phyloP scores from a whole-genome alignment of 2,797 vertebrate genomes.

The Buceros bicornis region DNA sequence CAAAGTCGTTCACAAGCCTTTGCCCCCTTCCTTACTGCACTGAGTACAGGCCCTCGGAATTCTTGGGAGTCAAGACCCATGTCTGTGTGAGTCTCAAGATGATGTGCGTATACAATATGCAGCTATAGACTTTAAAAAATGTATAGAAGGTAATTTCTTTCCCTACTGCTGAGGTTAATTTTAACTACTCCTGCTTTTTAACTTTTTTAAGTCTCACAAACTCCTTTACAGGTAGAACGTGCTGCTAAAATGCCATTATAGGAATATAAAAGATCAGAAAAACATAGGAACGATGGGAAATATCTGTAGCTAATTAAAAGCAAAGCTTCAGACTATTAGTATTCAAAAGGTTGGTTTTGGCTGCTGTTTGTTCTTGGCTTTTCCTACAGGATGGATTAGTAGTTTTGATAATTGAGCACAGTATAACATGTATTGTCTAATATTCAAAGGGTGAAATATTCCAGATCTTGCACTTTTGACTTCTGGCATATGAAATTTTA shows the following conservation, averaged over 20 bases:
- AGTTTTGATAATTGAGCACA: constrained; percentile 31
- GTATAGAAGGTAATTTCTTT: neutral
- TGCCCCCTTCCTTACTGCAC: neutral
- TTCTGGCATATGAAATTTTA: constrained; percentile 27
- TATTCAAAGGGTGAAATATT: constrained; percentile 24
- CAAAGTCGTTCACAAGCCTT: neutral
- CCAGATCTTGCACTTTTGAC: constrained; percentile 44
- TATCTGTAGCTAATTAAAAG: constrained; percentile 18
- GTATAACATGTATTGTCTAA: neutral
- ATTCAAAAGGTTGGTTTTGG: constrained; percentile 17
- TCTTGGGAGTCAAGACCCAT: neutral
- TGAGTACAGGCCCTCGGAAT: neutral
- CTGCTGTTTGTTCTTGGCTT: constrained; percentile 27
- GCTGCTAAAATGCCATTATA: neutral
- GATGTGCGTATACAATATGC: neutral
- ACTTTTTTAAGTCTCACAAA: neutral
- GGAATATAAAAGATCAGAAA: neutral
- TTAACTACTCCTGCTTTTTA: neutral
- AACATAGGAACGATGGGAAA: neutral
- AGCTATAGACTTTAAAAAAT: neutral
- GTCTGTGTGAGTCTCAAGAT: neutral
- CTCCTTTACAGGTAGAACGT: neutral
- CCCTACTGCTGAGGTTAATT: neutral
- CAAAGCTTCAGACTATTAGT: neutral
- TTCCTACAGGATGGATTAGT: neutral